phyloP scores from a whole-genome alignment of 2,113 vertebrate genomes.

The Pardalotus punctatus region DNA sequence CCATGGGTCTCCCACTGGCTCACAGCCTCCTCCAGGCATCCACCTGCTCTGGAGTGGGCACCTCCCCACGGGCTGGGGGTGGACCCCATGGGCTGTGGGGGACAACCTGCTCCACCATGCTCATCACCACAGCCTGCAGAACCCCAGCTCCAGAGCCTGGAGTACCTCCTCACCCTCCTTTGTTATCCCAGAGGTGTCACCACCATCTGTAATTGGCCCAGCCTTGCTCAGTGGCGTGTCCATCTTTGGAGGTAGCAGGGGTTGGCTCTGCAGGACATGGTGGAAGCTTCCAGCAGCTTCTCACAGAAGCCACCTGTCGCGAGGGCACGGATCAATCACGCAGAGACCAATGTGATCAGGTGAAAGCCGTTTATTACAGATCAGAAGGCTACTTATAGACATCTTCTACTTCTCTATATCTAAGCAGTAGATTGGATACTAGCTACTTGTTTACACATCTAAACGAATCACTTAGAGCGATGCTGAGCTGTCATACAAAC shows the following conservation, averaged over 20 bases:
- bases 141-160: rapidly evolving
- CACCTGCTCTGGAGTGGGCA: too few species aligned
- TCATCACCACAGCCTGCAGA: not conserved
- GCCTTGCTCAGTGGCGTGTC: not conserved
- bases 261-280: not conserved
- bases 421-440: too few species aligned
- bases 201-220: not conserved
- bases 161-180: not conserved
- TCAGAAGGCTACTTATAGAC: too few species aligned
- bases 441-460: too few species aligned
- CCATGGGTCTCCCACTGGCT: not conserved
- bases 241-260: not conserved
- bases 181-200: rapidly evolving
- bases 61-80: too few species aligned
- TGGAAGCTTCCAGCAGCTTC: not conserved
- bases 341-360: too few species aligned
- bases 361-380: too few species aligned
- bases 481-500: too few species aligned
- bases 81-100: not conserved
- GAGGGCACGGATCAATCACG: too few species aligned
- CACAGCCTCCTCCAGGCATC: not conserved
- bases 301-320: not conserved
- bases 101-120: not conserved
- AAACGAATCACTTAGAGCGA: too few species aligned
- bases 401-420: too few species aligned